Evolutionary conservation across 2,888 invertebrate species (phyloP), one percentile per base, ranked within the genome.

Genomic region (Acanthoscelides obtectus): DNA sequence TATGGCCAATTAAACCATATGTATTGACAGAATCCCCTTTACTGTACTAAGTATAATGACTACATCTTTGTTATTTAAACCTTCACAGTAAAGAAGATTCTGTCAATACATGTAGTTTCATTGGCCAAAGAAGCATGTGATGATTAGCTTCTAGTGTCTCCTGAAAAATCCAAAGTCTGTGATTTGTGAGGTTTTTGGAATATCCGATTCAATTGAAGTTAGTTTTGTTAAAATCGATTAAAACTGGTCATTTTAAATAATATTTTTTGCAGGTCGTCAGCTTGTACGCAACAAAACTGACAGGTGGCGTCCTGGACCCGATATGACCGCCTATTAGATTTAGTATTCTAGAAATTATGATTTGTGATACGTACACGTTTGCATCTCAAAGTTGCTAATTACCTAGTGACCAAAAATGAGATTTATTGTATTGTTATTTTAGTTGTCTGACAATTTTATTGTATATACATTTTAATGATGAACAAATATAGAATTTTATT

Each of bases 281-380:
- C 84, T 89, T 94, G 83, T 95, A 95, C 83, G 94, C 94, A 75
- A 92, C 93, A 77, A 94, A 94, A 87, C 88, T 95, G 79, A 92
- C 94, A 81, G 94, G 94, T 74, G 89, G 91, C 76, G 89, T 89
- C 74, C 85, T 90, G 82, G 92, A 92, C 64, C 74, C 76, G 4
- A 72, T 75, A 64, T 75, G 72, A 69, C 22, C 45, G 45, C 1
- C 45, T 45, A 45, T 2, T 22, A 22, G 22, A 19, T 45, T 70
- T 65, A 69, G 45, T 67, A 67, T 22, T 67, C 45, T 69, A 69
- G 69, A 25, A 69, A 45, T 66, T 66, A 22, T 66, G 20, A 69
- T 67, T 67, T 67, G 67, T 67, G 67, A 67, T 22, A 67, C 22
- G 67, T 22, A 66, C 66, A 66, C 19, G 22, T 20, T 66, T 45